Base-by-base conservation (phyloP, 1,140 invertebrate genomes). In the Cydia amplana region DNA sequence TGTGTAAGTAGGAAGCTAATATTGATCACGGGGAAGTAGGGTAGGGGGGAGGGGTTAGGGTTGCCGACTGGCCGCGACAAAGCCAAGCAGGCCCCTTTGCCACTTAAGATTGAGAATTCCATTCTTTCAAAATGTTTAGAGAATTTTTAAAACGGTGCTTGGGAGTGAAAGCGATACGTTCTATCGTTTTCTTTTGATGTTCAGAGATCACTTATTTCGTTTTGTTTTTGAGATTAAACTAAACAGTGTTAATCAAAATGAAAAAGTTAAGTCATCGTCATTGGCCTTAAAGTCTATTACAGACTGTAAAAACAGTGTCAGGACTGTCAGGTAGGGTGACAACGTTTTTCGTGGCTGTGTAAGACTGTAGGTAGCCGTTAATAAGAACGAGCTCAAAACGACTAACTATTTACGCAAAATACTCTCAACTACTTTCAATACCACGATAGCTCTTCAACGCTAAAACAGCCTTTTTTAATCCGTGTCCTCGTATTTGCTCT, bases 1-100 rank as follows among this genome's bases (percentile, higher is more conserved):
- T 77, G 76, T 82, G 82, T 78, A 87, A 83, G 84, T 82, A 84
- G 85, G 84, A 87, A 87, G 82, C 82, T 91, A n/a, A n/a, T n/a
- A 92, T 92, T 90, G 90, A 91, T 91, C 85, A 86, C 82, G 75
- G 78, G 74, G 73, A 72, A 43, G 78, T 60, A 65, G 75, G 75
- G 73, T 51, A 74, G 63, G 82, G 76, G 79, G 81, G 77, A 78
- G 64, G 55, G 72, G 40, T 16, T 46, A 28, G 55, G 72, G 74
- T 20, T 65, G 82, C 77, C 65, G 18, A 70, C 36, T 70, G 65
- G 32, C 65, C 65, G n/a, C 65, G 65, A 36, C 65, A 18, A 70
- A 36, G 36, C 25, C 65, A 20, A 28, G 28, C 7, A 10, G 12
- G 40, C 40, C 40, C 32, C 64, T 36, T 67, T 36, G 5, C 12